Base-by-base conservation (phyloP, 2,797 vertebrate genomes). In the Chromobotia macracanthus region DNA sequence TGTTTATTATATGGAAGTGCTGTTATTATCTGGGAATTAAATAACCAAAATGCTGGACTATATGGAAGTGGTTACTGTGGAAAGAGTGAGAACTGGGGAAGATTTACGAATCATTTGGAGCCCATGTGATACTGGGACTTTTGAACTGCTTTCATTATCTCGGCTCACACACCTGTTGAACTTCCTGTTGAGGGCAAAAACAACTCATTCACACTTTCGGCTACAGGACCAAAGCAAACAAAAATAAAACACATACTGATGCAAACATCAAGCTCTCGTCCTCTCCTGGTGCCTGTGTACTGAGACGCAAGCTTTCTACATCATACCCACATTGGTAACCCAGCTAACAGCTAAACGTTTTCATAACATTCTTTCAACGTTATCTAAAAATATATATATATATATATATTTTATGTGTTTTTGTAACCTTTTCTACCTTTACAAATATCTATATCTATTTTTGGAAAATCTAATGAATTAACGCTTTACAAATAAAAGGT, bases 231-330 rank as follows among this genome's bases (percentile, higher is more conserved):
- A 48, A 35, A 35, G 69, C 41, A 74, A 67, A 82, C 25, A 41
- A 72, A 61, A 79, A 83, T 44, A 5, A 67, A 23, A 63, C 55
- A 16, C 38, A n/a, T 15, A 77, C 58, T 82, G 69, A 16, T 38
- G n/a, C 41, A 68, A 81, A 82, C 69, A 82, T 69, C 1, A 19
- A 31, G 11, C 5, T n/a, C 18, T 50, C 35, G 76, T 76, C 67
- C 50, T 63, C 11, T 77, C 66, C 71, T 46, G 31, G 10, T 67
- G 18, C 1, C n/a, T 21, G 68, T 66, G 46, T 71, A 28, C 23
- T 15, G 44, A 38, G 18, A 48, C 51, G 9, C 28, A 60, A 35
- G 53, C 53, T 25, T 56, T 38, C 61, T 0, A n/a, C 44, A 31
- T 55, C 21, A 19, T 55, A 19, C 9, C 1, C 46, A 15, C 31